Percentiles rank a stretch among this genome's conserved stretches.
These are phyloP conservation scores for Pachyrhynchus sulphureomaculatus DNA, from an alignment of 1,140 invertebrate genomes.

Conservation along the genomic window DNA sequence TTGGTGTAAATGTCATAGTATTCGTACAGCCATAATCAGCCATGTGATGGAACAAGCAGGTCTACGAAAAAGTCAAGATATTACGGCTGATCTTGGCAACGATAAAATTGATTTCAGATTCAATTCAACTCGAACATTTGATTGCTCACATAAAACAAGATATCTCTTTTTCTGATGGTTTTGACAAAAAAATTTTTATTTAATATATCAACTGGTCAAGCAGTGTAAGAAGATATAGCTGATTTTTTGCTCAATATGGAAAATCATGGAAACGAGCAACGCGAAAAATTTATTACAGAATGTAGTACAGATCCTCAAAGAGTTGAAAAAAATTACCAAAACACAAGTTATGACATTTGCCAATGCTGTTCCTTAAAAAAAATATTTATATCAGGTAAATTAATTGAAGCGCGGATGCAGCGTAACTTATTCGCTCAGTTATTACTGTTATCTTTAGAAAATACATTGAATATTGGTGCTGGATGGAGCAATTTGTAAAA, in stretches of 20 bases:
- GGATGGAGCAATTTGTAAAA: conserved; percentile 12
- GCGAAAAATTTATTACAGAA: neutral
- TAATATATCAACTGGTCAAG: neutral
- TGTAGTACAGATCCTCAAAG: neutral
- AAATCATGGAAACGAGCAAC: neutral
- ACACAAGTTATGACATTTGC: neutral
- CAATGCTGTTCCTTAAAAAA: neutral
- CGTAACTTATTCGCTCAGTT: neutral
- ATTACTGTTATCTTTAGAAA: neutral
- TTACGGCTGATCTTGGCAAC: neutral
- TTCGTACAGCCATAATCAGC: conserved; percentile 11
- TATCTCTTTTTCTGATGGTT: neutral
- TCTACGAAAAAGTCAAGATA: neutral
- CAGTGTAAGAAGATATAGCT: neutral
- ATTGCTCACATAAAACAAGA: neutral
- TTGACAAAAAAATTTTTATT: neutral
- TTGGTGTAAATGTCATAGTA: conserved; percentile 29
- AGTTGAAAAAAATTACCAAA: neutral
- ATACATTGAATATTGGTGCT: too few species aligned
- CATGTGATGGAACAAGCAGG: neutral
- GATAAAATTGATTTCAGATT: neutral
- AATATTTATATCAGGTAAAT: neutral
- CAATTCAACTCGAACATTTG: neutral
- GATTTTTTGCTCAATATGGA: neutral
- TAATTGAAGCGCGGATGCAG: neutral